Percentiles rank a stretch among this genome's conserved stretches.
These are phyloP conservation scores for Acanthisitta chloris DNA, from an alignment of 2,113 vertebrate genomes.

Conservation along the genomic window DNA sequence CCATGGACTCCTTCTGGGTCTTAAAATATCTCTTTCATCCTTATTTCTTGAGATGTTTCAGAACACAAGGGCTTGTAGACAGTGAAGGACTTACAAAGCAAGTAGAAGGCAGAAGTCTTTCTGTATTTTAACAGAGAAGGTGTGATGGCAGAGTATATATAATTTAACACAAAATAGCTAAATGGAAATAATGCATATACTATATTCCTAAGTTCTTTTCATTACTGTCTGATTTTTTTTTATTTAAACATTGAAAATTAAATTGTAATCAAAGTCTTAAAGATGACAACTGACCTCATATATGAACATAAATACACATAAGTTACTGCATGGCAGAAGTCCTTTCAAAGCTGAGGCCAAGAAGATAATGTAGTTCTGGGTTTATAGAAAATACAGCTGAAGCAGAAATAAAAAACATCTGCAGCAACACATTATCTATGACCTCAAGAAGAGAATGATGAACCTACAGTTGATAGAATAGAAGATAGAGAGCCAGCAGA, in stretches of 20 bases:
- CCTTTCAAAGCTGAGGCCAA: neutral
- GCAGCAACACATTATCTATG: neutral
- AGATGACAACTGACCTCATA: neutral
- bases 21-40: neutral
- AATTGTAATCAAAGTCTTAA: neutral
- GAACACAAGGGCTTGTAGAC: neutral
- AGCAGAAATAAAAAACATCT: neutral
- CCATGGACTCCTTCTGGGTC: accelerated
- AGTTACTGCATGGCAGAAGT: neutral
- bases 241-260: neutral
- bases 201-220: neutral
- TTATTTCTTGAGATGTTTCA: neutral
- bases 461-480: accelerated
- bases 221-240: neutral
- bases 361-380: neutral
- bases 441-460: neutral
- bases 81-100: neutral
- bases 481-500: neutral
- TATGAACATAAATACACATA: neutral
- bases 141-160: neutral
- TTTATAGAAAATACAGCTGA: neutral
- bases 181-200: neutral
- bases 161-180: neutral
- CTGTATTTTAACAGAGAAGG: neutral
- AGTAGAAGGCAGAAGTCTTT: neutral